A percentile compares a stretch with the other conserved stretches of the same genome.
phyloP scores from a whole-genome alignment of 2,888 invertebrate species.

The Bugula neritina region DNA sequence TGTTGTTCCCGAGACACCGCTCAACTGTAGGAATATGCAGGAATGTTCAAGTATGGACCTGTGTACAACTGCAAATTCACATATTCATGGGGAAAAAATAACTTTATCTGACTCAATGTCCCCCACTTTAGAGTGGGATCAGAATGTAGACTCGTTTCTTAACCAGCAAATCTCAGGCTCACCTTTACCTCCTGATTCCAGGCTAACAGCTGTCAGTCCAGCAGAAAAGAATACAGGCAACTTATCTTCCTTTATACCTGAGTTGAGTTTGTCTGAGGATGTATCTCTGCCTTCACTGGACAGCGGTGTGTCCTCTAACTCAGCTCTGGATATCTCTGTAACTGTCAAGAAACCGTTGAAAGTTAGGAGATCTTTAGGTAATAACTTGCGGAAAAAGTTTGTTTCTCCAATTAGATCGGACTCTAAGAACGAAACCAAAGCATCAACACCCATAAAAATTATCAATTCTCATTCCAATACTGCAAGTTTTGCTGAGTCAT shows the following conservation, averaged over 20 bases:
- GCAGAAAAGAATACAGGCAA: background rate
- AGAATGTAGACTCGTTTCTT: background rate
- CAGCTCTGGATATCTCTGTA: background rate
- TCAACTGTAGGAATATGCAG: background rate
- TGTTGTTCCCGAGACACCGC: background rate
- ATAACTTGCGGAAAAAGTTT: background rate
- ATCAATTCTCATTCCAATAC: background rate
- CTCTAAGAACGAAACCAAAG: too few species aligned
- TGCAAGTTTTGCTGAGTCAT: background rate
- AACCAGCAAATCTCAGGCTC: background rate
- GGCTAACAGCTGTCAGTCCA: background rate
- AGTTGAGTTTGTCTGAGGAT: background rate
- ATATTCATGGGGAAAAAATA: background rate
- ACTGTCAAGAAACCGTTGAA: background rate
- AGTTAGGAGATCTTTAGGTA: background rate
- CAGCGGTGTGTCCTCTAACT: background rate
- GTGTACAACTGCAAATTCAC: background rate
- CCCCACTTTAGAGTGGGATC: constrained; percentile 6
- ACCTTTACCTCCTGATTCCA: background rate
- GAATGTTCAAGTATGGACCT: background rate
- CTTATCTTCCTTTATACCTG: background rate
- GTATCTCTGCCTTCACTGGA: background rate
- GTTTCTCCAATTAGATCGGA: background rate
- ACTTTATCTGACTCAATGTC: background rate
- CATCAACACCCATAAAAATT: too few species aligned